These are phyloP conservation scores for Acrobasis repandana DNA, from an alignment of 2,888 invertebrate genomes.

Conservation along the genomic window DNA sequence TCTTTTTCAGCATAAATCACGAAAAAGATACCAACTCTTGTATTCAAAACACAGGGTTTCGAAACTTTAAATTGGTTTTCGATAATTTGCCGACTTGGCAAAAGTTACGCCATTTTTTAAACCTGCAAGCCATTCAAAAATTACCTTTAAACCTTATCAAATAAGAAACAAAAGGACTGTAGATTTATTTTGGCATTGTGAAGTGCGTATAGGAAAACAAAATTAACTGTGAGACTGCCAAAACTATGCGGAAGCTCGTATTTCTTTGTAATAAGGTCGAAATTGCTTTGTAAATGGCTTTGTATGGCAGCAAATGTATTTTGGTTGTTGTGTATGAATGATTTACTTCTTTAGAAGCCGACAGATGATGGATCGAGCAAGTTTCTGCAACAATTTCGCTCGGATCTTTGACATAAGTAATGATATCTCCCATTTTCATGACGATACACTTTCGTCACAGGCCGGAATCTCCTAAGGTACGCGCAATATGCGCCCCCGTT, in stretches of 20 bases:
- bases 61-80: constrained; percentile 34
- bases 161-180: constrained; percentile 3
- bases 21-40: neutral
- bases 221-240: neutral
- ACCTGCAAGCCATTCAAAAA: neutral
- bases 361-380: constrained; percentile 30
- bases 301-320: neutral
- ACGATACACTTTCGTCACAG: constrained; percentile 4
- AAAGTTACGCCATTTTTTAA: constrained; percentile 24
- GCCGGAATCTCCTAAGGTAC: too few relatives aligned
- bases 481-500: too few relatives aligned
- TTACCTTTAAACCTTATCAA: neutral
- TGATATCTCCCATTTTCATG: constrained; percentile 22
- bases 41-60: constrained; percentile 28
- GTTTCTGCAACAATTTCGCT: constrained; percentile 31
- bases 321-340: constrained; percentile 28
- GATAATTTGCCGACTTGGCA: constrained; percentile 32
- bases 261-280: neutral
- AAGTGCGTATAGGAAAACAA: constrained; percentile 22
- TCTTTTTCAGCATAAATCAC: constrained; percentile 14
- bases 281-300: neutral
- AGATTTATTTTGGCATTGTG: constrained; percentile 14
- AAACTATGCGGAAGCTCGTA: neutral
- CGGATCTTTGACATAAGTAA: constrained; percentile 29
- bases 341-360: constrained; percentile 27